These are phyloP conservation scores for Tenthredo livida DNA, from an alignment of 2,888 invertebrate genomes.

Conservation along the genomic window DNA sequence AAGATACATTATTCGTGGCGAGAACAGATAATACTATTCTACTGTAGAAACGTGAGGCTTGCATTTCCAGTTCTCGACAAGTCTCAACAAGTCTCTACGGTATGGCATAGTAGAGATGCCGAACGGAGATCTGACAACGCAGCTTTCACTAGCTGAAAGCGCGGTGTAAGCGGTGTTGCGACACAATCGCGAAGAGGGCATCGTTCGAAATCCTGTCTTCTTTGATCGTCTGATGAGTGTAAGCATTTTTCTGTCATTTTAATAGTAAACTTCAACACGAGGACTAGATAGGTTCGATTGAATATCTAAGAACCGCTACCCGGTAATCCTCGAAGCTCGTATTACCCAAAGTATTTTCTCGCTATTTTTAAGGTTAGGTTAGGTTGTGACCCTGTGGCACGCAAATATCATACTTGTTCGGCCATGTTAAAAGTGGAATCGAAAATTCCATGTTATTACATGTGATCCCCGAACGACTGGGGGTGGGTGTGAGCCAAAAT, in stretches of 20 bases:
- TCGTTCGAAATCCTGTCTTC: constrained; percentile 48
- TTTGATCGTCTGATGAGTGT: constrained; percentile 32
- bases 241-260: constrained; percentile 46
- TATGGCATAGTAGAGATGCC: constrained; percentile 24
- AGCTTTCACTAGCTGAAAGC: constrained; percentile 67
- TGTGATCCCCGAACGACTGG: not conserved
- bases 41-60: constrained; percentile 1
- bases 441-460: not conserved
- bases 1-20: not conserved
- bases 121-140: constrained; percentile 66
- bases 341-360: not conserved
- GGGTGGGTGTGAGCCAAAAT: not conserved
- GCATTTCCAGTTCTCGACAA: constrained; percentile 26
- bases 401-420: constrained; percentile 44
- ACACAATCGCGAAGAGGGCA: constrained; percentile 36
- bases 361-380: constrained; percentile 39
- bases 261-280: not conserved
- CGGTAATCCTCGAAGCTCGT: not conserved
- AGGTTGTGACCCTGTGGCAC: constrained; percentile 27
- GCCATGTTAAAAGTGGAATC: constrained; percentile 40
- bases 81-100: not conserved
- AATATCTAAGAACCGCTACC: not conserved
- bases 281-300: not conserved
- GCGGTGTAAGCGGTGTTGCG: constrained; percentile 65
- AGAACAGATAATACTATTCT: not conserved